Conservation (phyloP, 2,888 invertebrate species). For the Magallana nippona region DNA sequence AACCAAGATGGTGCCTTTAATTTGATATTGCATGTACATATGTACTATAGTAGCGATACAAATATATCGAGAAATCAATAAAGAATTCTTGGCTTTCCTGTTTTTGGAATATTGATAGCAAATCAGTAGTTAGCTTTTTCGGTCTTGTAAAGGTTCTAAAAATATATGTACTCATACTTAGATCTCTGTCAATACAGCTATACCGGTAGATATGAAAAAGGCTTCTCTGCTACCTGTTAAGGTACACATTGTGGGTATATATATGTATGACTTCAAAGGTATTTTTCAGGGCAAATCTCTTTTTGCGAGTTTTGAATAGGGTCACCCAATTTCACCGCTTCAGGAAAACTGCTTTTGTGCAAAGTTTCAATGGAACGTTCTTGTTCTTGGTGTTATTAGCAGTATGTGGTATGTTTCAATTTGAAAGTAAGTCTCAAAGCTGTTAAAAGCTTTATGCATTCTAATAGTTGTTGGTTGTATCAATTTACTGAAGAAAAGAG, state of each 20-base stretch:
- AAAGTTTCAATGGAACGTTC: slow-evolving; percentile 2
- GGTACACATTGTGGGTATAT: background rate
- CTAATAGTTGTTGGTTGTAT: background rate
- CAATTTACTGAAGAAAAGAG: slow-evolving; percentile 8
- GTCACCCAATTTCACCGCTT: slow-evolving; percentile 8
- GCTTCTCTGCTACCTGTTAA: slow-evolving; percentile 1
- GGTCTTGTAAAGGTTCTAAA: no score
- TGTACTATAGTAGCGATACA: no score
- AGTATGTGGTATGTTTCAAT: background rate
- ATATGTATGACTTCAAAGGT: slow-evolving; percentile 33
- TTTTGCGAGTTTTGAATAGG: slow-evolving; percentile 19
- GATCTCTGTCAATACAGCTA: background rate
- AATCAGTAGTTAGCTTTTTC: no score
- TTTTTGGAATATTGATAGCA: no score
- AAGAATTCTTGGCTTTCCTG: no score
- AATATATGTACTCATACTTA: background rate
- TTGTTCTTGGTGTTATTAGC: slow-evolving; percentile 21
- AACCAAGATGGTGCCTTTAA: no score
- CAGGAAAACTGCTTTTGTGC: slow-evolving; percentile 16
- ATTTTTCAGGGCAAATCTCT: slow-evolving; percentile 21
- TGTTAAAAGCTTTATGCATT: slow-evolving; percentile 4
- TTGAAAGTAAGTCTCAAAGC: background rate
- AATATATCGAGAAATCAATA: no score
- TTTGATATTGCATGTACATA: no score
- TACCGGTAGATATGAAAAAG: slow-evolving; percentile 2